phyloP scores from a whole-genome alignment of 92 coral and sea anemone species.

The Hydrozoanthus gracilis region DNA sequence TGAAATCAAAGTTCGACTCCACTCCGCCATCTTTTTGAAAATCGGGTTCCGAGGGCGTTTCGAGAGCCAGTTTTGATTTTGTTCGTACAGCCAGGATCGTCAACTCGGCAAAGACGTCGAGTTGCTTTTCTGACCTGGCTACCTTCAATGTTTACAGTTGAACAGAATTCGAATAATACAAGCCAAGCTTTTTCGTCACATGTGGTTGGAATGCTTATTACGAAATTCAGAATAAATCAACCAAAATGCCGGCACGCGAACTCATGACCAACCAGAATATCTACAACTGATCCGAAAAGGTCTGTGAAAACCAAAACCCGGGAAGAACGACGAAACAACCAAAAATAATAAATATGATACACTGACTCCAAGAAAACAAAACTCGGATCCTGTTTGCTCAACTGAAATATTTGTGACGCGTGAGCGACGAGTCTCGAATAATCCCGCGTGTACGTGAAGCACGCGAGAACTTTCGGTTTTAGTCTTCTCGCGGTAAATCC shows the following conservation, averaged over 20 bases:
- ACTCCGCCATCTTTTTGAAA: constrained; percentile 43
- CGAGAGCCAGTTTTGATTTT: constrained; percentile 42
- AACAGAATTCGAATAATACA: constrained; percentile 32
- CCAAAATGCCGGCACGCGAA: constrained; percentile 8
- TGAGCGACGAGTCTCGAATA: background rate
- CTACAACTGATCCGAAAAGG: background rate
- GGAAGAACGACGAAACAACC: background rate
- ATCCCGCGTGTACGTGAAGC: constrained; percentile 20
- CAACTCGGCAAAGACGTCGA: constrained; percentile 23
- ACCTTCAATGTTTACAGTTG: constrained; percentile 35
- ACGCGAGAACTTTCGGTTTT: constrained; percentile 8
- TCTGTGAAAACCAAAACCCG: background rate
- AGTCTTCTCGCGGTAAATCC: background rate
- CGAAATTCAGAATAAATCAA: constrained; percentile 21
- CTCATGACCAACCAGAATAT: background rate
- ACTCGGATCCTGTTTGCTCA: constrained; percentile 13
- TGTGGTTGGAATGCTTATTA: constrained; percentile 39
- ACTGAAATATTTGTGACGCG: background rate
- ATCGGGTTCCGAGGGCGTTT: constrained; percentile 16
- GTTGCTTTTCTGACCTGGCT: constrained; percentile 20
- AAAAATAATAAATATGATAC: background rate
- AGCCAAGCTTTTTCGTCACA: background rate
- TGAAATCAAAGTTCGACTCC: constrained; percentile 5
- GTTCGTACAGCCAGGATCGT: constrained; percentile 23
- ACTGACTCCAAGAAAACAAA: background rate